Evolutionary conservation across 2,113 vertebrate species (phyloP), one percentile per base, ranked within the genome.

Genomic region (Proterorhinus semilunaris): DNA sequence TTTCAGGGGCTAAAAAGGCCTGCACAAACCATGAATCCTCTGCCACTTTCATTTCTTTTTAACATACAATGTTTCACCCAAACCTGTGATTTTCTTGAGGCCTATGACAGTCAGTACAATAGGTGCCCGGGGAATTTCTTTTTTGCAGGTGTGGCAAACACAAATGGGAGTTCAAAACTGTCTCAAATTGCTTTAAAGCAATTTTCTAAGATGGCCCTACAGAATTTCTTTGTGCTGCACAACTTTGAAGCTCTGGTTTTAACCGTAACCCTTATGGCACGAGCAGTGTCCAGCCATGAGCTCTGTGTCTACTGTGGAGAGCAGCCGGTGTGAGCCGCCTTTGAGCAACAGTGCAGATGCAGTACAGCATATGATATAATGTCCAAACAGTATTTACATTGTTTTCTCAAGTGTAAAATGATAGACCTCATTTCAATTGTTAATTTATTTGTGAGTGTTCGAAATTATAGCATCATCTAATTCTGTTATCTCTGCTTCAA

Each of bases 191-290:
- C 16, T 58, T 65, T 48, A 54, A n/a, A 5, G 36, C 47, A 59
- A 62, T 48, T 36, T 71, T 69, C 70, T 49, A 73, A 64, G 66
- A 53, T 53, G 27, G 53, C 53, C 53, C 8, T 9, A 52, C 49
- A 12, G 45, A 45, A 46, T 57, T 13, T 84, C 15, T 68, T 48
- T 5, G 51, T 3, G 12, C 10, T 4, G 3, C n/a, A 55, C 21
- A 74, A 68, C 27, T 42, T 6, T 15, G 21, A 58, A 58, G 55
- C 55, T 1, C 27, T 42, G 55, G 27, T 6, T 58, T 58, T 55
- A 36, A 58, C 27, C 55, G 16, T 21, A 6, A 16, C 1, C 54
- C 11, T 27, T 47, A 10, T 47, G 46, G 46, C 27, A 36, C 21
- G 6, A 15, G 55, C 10, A 13, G 10, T 58, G 55, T 58, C 55